phyloP scores from a whole-genome alignment of 2,888 invertebrate genomes.

The Brachyptera risi region DNA sequence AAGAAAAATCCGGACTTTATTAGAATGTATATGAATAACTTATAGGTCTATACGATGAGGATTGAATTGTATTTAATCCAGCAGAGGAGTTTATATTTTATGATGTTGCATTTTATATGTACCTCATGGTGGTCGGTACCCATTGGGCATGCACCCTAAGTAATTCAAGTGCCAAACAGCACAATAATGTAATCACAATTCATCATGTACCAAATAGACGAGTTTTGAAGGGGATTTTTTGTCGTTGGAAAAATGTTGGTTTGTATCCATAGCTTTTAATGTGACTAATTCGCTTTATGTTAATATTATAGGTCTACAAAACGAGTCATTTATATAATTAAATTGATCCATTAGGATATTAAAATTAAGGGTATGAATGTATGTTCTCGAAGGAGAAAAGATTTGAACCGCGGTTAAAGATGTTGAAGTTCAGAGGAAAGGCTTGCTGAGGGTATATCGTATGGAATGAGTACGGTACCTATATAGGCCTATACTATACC shows the following conservation, averaged over 20 bases:
- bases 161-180: conserved; percentile 13
- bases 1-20: too few relatives aligned
- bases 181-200: conserved; percentile 17
- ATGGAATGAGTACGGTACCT: too few relatives aligned
- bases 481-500: too few relatives aligned
- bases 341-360: conserved; percentile 11
- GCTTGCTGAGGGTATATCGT: too few relatives aligned
- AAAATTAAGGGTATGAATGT: background rate
- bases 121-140: background rate
- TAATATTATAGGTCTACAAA: conserved; percentile 2
- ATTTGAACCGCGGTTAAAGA: too few relatives aligned
- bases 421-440: too few relatives aligned
- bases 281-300: conserved; percentile 21
- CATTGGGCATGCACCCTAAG: background rate
- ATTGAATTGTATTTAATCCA: too few relatives aligned
- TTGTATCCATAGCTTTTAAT: conserved; percentile 1
- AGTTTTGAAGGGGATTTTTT: background rate
- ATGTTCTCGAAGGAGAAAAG: too few relatives aligned
- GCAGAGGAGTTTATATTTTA: too few relatives aligned
- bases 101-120: background rate
- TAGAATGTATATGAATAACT: too few relatives aligned
- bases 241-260: too few relatives aligned
- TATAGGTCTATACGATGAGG: too few relatives aligned
- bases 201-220: conserved; percentile 19
- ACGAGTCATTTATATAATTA: conserved; percentile 18